Evolutionary conservation across 2,113 vertebrate species (phyloP).

Genomic region (Stegastes partitus): DNA sequence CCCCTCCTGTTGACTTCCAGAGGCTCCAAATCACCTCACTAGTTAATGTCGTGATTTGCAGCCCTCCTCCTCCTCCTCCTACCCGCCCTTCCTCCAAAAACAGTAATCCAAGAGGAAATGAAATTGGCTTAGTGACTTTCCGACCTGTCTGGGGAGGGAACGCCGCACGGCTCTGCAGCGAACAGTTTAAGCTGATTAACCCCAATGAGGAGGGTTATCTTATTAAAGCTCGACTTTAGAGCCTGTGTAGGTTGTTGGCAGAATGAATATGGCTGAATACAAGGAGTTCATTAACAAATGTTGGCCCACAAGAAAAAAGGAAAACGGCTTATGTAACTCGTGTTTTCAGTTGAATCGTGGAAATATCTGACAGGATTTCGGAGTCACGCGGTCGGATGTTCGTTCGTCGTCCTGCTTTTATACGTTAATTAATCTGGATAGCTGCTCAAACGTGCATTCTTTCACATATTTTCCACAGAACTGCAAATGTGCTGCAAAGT

Average conservation of each 20-base stretch:
- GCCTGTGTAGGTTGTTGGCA: background rate
- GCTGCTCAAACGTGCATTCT: background rate
- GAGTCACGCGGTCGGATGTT: no score
- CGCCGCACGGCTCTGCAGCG: slow-evolving; percentile 29
- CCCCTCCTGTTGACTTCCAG: background rate
- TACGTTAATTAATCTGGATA: background rate
- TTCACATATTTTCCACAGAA: background rate
- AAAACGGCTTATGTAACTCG: slow-evolving; percentile 10
- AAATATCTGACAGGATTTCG: no score
- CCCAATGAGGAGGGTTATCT: slow-evolving; percentile 65
- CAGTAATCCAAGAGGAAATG: slow-evolving; percentile 72
- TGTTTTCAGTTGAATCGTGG: background rate
- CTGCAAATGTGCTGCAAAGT: no score
- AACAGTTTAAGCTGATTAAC: slow-evolving; percentile 73
- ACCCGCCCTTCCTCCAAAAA: slow-evolving; percentile 21
- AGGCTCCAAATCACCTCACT: background rate
- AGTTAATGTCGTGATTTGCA: slow-evolving; percentile 30
- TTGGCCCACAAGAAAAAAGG: background rate
- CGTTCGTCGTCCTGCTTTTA: no score
- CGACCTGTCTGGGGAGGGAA: slow-evolving; percentile 51
- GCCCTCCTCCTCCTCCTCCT: background rate
- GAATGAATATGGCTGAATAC: slow-evolving; percentile 31
- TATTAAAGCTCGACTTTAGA: slow-evolving; percentile 54
- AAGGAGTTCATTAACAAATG: slow-evolving; percentile 5
- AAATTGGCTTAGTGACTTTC: slow-evolving; percentile 70